Evolutionary conservation across 2,888 invertebrate genomes (phyloP).

Genomic region (Linyphia triangularis): DNA sequence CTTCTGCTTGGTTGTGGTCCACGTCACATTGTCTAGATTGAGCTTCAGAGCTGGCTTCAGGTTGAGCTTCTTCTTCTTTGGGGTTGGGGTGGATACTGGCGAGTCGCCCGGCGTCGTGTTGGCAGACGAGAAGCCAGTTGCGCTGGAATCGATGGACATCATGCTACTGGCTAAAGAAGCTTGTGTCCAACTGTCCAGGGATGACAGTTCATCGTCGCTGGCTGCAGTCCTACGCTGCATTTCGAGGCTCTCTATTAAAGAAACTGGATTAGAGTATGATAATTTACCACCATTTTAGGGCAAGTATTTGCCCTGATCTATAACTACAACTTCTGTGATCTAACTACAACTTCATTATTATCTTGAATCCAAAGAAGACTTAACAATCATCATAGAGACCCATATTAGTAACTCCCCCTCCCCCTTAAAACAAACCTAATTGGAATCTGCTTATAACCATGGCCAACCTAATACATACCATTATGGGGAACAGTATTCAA

Average conservation of each 20-base stretch:
- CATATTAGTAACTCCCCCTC: no score
- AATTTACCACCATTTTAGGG: background rate
- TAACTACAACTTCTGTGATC: no score
- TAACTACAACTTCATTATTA: no score
- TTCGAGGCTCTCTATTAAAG: slow-evolving; percentile 41
- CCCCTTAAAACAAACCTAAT: no score
- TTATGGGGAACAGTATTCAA: no score
- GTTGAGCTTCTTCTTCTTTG: slow-evolving; percentile 55
- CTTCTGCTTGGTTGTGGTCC: slow-evolving; percentile 59
- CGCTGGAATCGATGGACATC: slow-evolving; percentile 53
- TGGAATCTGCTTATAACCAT: no score
- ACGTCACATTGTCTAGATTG: slow-evolving; percentile 65
- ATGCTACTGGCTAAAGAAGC: slow-evolving; percentile 59
- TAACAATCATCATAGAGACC: no score
- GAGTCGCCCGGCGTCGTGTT: slow-evolving; percentile 67
- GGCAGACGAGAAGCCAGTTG: slow-evolving; percentile 49
- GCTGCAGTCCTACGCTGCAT: slow-evolving; percentile 21
- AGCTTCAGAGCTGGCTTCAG: slow-evolving; percentile 70
- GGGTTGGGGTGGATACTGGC: slow-evolving; percentile 33
- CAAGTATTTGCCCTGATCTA: background rate
- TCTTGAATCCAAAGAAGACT: no score
- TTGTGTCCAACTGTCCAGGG: slow-evolving; percentile 69
- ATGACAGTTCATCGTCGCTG: slow-evolving; percentile 63
- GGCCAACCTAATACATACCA: no score
- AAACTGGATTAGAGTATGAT: background rate